Conservation (phyloP, 2,888 invertebrate species). For the Xiphydria camelus region DNA sequence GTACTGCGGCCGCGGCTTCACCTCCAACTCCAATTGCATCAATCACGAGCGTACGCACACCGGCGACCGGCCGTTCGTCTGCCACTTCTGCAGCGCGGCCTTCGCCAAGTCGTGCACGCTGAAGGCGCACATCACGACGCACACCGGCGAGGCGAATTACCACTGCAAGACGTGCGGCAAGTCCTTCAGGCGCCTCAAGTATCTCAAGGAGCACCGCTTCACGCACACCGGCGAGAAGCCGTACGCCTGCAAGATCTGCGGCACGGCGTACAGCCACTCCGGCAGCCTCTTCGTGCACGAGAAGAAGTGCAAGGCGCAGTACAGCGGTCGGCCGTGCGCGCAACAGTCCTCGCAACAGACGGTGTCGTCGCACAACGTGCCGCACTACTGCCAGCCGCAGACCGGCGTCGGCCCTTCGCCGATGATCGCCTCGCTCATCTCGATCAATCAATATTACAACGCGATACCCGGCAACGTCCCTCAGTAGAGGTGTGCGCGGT, state of each 20-base stretch:
- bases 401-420: constrained; percentile 6
- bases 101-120: constrained; percentile 51
- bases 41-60: constrained; percentile 52
- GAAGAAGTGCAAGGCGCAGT: constrained; percentile 37
- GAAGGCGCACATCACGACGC: constrained; percentile 50
- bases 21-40: constrained; percentile 50
- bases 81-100: constrained; percentile 50
- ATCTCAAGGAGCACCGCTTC: constrained; percentile 47
- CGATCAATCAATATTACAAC: too few species aligned
- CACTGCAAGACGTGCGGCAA: constrained; percentile 53
- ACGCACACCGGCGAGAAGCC: constrained; percentile 52
- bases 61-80: constrained; percentile 48
- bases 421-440: constrained; percentile 26
- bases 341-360: constrained; percentile 34
- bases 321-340: constrained; percentile 26
- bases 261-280: constrained; percentile 50
- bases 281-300: constrained; percentile 51
- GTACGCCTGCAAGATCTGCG: constrained; percentile 49
- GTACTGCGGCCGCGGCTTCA: constrained; percentile 49
- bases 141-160: constrained; percentile 52
- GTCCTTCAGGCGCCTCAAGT: constrained; percentile 47
- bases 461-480: too few species aligned
- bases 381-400: constrained; percentile 23
- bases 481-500: too few species aligned
- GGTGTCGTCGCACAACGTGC: constrained; percentile 17